These are phyloP conservation scores for Pelagia noctiluca DNA, from an alignment of 30 jellyfish, hydroid and myxozoan species.

Conservation along the genomic window DNA sequence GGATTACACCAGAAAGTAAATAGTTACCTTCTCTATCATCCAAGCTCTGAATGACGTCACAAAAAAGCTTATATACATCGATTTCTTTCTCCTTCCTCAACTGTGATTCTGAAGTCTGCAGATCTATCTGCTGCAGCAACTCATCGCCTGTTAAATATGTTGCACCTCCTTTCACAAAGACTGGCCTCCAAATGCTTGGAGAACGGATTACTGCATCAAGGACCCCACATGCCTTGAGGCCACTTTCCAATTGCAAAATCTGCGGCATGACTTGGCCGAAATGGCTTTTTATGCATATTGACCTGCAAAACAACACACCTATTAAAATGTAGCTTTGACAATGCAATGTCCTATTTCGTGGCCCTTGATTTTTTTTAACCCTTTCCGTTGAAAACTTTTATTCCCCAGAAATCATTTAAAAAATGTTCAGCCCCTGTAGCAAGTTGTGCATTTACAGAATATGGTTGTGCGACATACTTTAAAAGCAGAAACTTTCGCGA, in stretches of 20 bases:
- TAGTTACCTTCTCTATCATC: neutral
- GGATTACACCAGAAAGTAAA: constrained; percentile 3
- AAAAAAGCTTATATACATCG: neutral
- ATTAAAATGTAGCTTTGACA: neutral
- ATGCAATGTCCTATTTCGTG: neutral
- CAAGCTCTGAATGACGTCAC: constrained; percentile 4
- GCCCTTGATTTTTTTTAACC: neutral
- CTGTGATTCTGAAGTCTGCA: neutral
- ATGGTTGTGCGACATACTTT: neutral
- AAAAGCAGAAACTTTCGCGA: neutral
- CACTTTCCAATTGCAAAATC: neutral
- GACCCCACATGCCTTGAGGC: constrained; percentile 11
- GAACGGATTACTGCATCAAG: neutral
- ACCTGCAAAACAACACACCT: neutral
- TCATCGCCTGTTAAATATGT: neutral
- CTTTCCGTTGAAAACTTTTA: neutral
- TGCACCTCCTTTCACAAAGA: neutral
- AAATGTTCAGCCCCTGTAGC: neutral
- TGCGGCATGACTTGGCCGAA: neutral
- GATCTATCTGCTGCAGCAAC: constrained; percentile 3
- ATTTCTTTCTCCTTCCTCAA: neutral
- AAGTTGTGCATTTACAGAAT: neutral
- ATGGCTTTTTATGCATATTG: neutral
- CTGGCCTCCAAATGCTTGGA: constrained; percentile 5
- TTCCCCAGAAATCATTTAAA: neutral